Evolutionary conservation across 2,113 vertebrate species (phyloP).

Genomic region (Gadus macrocephalus): DNA sequence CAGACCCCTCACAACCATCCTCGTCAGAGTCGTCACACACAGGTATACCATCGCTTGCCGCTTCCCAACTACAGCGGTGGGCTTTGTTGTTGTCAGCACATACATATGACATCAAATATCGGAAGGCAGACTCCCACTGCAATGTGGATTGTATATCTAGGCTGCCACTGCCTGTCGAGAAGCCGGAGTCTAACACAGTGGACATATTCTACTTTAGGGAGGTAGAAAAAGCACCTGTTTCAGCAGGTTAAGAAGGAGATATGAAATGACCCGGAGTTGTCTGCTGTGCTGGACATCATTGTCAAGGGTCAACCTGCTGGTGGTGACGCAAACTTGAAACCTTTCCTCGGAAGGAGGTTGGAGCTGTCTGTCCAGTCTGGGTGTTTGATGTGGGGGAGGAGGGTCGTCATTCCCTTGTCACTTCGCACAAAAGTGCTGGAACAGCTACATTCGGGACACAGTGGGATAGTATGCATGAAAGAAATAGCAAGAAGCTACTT

Average conservation of each 20-base stretch:
- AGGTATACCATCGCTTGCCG: conserved; percentile 37
- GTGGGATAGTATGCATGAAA: conserved; percentile 31
- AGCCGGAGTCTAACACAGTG: neutral
- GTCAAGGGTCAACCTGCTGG: neutral
- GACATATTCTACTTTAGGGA: conserved; percentile 20
- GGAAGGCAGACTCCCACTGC: conserved; percentile 16
- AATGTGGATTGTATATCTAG: conserved; percentile 44
- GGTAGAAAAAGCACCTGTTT: conserved; percentile 5
- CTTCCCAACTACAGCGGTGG: conserved; percentile 20
- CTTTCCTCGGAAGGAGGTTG: neutral
- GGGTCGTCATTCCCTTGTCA: conserved; percentile 12
- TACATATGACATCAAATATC: conserved; percentile 44
- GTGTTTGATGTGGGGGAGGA: conserved; percentile 9
- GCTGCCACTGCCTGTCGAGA: conserved; percentile 30
- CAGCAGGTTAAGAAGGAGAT: neutral
- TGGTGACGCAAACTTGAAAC: neutral
- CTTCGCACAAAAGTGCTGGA: conserved; percentile 10
- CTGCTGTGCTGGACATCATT: neutral
- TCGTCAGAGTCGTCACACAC: no score
- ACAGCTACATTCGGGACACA: conserved; percentile 15
- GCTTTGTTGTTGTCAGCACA: conserved; percentile 5
- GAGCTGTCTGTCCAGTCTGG: conserved; percentile 15
- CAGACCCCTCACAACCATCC: no score
- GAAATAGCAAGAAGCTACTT: conserved; percentile 29
- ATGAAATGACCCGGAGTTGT: neutral